Percentiles rank a stretch among this genome's conserved stretches.
Evolutionary conservation across 2,113 vertebrate species (phyloP).

Genomic region (Tenrec ecaudatus): DNA sequence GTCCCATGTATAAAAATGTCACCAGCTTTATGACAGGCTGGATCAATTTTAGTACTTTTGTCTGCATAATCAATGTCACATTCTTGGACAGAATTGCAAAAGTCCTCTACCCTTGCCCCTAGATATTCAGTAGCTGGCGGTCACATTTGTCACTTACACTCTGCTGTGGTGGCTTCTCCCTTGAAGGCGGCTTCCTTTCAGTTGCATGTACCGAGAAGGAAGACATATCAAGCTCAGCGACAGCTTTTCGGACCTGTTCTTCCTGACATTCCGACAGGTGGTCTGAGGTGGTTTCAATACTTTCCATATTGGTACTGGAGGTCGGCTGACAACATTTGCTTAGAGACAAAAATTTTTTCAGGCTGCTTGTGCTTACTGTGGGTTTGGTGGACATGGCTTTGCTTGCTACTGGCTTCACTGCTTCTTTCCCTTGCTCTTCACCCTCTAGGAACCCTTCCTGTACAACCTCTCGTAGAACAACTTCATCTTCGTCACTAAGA

Average conservation of each 20-base stretch:
- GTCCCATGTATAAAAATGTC: not conserved
- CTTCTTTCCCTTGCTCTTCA: not conserved
- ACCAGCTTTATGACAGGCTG: not conserved
- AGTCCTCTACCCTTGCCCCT: not conserved
- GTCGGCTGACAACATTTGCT: constrained; percentile 66
- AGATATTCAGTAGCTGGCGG: not conserved
- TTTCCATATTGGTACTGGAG: not conserved
- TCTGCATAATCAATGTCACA: not conserved
- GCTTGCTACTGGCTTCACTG: not conserved
- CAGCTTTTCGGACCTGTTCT: not conserved
- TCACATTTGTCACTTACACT: constrained; percentile 63
- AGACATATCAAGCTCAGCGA: not conserved
- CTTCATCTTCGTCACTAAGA: constrained; percentile 56
- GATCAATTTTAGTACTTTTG: not conserved
- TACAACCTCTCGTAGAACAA: constrained; percentile 63
- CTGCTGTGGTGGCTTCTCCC: not conserved
- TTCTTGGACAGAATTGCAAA: not conserved
- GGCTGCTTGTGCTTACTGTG: not conserved
- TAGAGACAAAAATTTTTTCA: constrained; percentile 62
- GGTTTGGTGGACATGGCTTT: constrained; percentile 20
- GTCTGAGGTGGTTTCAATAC: not conserved
- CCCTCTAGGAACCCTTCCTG: not conserved
- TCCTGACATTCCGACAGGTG: not conserved
- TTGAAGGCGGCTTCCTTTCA: not conserved
- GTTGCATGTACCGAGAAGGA: not conserved